A percentile compares a stretch with the other conserved stretches of the same genome.
phyloP scores from a whole-genome alignment of 1,140 invertebrate genomes.

The Tetragnatha versicolor region DNA sequence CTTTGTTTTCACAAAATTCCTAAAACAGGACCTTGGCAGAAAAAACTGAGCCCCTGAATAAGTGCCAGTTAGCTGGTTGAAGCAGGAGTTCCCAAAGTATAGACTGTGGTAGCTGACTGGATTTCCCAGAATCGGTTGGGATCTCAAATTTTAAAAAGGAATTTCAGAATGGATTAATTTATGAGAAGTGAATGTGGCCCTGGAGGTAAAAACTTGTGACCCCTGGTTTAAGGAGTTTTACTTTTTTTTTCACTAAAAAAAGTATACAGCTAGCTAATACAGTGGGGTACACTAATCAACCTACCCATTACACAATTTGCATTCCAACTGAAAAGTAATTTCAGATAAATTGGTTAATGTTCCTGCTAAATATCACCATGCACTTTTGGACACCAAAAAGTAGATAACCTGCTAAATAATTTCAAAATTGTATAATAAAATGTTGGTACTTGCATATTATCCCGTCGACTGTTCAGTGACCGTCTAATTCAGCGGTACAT shows the following conservation, averaged over 20 bases:
- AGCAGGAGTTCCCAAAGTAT: neutral
- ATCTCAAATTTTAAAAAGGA: neutral
- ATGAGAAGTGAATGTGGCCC: neutral
- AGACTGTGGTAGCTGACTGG: neutral
- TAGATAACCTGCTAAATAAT: neutral
- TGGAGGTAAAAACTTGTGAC: neutral
- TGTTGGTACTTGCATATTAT: neutral
- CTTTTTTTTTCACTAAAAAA: neutral
- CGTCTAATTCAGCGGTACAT: neutral
- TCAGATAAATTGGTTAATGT: neutral
- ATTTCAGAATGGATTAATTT: neutral
- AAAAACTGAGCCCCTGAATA: neutral
- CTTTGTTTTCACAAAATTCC: too few relatives aligned
- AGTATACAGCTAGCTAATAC: neutral
- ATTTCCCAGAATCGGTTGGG: neutral
- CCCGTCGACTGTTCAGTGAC: neutral
- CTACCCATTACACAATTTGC: neutral
- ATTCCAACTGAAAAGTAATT: neutral
- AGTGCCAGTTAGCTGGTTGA: neutral
- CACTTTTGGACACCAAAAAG: neutral
- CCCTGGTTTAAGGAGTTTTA: neutral
- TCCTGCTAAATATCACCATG: neutral
- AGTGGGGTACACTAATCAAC: neutral
- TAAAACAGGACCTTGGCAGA: too few relatives aligned
- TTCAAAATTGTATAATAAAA: neutral